These are phyloP conservation scores for Caenorhabditis sp. DNA, from an alignment of 2,888 invertebrate species.

Conservation along the genomic window DNA sequence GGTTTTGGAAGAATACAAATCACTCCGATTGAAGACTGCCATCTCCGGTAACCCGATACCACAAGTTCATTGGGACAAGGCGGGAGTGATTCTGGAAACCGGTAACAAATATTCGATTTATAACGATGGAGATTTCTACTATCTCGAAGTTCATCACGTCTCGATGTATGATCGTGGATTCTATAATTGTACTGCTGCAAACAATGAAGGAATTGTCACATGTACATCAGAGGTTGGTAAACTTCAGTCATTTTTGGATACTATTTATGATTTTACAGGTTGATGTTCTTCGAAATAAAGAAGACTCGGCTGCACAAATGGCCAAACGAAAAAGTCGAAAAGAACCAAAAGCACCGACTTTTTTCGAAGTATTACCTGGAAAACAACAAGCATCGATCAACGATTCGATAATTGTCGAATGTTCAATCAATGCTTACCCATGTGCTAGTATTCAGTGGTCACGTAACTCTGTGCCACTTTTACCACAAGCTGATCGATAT, in stretches of 20 bases:
- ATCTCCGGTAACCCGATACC: slow-evolving; percentile 67
- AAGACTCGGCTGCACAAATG: slow-evolving; percentile 41
- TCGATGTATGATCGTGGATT: slow-evolving; percentile 64
- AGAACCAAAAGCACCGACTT: slow-evolving; percentile 56
- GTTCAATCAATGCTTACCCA: slow-evolving; percentile 66
- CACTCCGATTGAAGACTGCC: slow-evolving; percentile 68
- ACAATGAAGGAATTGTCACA: slow-evolving; percentile 66
- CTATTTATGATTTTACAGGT: slow-evolving; percentile 26
- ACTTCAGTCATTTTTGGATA: background rate
- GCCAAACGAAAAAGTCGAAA: slow-evolving; percentile 48
- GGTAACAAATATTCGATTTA: slow-evolving; percentile 71
- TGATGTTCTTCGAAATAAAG: slow-evolving; percentile 50
- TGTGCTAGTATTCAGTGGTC: slow-evolving; percentile 64
- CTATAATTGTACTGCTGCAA: slow-evolving; percentile 70
- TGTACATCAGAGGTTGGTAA: slow-evolving; percentile 64
- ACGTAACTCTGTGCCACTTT: slow-evolving; percentile 59
- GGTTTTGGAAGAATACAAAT: slow-evolving; percentile 67
- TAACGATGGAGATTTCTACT: slow-evolving; percentile 71
- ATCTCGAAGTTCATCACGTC: slow-evolving; percentile 69
- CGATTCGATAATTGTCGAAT: slow-evolving; percentile 65
- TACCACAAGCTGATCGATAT: slow-evolving; percentile 58
- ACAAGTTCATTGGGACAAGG: slow-evolving; percentile 66
- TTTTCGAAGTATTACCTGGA: slow-evolving; percentile 68
- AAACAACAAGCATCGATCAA: slow-evolving; percentile 49
- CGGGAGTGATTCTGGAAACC: slow-evolving; percentile 68